Evolutionary conservation across 2,113 vertebrate genomes (phyloP), one percentile per base, ranked within the genome.

Genomic region (Pelecanoides urinatrix): DNA sequence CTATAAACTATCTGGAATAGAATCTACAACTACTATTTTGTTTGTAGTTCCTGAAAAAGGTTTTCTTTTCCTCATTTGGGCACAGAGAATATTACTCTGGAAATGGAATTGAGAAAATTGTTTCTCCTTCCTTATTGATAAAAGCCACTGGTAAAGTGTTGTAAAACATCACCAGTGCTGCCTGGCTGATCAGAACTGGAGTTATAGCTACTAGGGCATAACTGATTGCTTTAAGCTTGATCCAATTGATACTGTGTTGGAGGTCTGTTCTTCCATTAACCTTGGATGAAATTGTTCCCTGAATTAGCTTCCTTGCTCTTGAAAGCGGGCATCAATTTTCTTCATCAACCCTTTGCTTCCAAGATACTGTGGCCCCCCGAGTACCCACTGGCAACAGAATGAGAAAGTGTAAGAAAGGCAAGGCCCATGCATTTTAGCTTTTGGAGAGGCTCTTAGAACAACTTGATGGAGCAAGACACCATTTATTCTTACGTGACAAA

Each of bases 201-300:
- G 83, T 96, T 95, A 97, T 97, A 95, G 96, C 96, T 95, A 88
- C 90, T 49, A 92, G 92, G 90, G 92, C 93, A 96, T 95, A 96
- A 97, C 94, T 94, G 96, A 97, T 97, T 90, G 94, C 96, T 91
- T 68, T 67, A 94, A 94, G 86, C 96, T 91, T 81, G 83, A 96
- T 91, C 88, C 96, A 97, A 94, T 92, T 95, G 88, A 96, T 97
- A 72, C 94, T 58, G 88, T 91, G 88, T 62, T 97, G 96, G 92
- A 97, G 96, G 96, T 95, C 96, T 97, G 91, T 95, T 97, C 95
- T 97, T 97, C 96, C 94, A 97, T 97, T 97, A 97, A 97, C 96
- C 94, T 97, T 97, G 96, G 92, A 96, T 94, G 94, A 97, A 97
- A 97, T 97, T 95, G 95, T 95, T 96, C 96, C 83, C 80, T 96